Evolutionary conservation across 2,888 invertebrate species (phyloP), one percentile per base, ranked within the genome.

Genomic region (Meloe dianella): DNA sequence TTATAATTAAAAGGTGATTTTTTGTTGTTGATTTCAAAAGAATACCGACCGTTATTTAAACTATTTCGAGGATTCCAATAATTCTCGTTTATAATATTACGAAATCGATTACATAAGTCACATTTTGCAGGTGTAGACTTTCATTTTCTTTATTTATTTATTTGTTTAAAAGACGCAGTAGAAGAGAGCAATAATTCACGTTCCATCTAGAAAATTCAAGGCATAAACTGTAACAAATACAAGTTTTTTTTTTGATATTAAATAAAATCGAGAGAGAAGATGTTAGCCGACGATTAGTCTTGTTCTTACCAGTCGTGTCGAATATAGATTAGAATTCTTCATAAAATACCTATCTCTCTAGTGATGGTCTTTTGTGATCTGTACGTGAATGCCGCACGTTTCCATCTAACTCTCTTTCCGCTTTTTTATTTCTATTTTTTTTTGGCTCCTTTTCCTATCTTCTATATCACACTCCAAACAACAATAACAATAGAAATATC

Each of bases 271-370:
- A 41, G 12, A 9, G 38, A 47, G 63, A 65, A 68, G 68, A 68
- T 68, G 68, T 68, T 63, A 63, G 65, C 57, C 65, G 68, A 62
- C 68, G 68, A 68, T 68, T 68, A 68, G 68, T 60, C 60, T 20
- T 47, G 47, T 47, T 47, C 47, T 47, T 65, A 65, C 60, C 60
- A 63, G 68, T 68, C 68, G 68, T 65, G 65, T 68, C 68, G 68
- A 68, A 68, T 68, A 63, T 63, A 68, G 65, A 68, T 68, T 68
- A 68, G 68, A 68, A 68, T 68, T 68, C 68, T 68, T 65, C 63
- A 58, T 68, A 68, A 68, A 68, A 47, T 47, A 20, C 47, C 47
- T n/a, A n/a, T n/a, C n/a, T n/a, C n/a, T 47, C 20, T 9, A 47
- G 41, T 41, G 47, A 47, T 47, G 47, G 47, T 47, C 47, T 47